phyloP scores from a whole-genome alignment of 2,888 invertebrate genomes.

The Eristalis intricaria region DNA sequence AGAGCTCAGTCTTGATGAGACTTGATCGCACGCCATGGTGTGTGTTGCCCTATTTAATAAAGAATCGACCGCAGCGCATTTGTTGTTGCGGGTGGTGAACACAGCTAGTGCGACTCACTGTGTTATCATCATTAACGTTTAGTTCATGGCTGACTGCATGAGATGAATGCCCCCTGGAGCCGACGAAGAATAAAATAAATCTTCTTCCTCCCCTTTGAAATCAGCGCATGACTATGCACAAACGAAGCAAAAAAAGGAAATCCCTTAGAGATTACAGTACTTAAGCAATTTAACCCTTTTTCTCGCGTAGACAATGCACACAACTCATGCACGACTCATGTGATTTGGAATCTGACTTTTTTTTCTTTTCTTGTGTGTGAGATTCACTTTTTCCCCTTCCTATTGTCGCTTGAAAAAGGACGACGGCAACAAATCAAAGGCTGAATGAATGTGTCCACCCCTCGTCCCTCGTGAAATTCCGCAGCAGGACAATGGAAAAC shows the following conservation, averaged over 20 bases:
- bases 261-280: conserved; percentile 5
- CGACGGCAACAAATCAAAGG: conserved; percentile 10
- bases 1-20: neutral
- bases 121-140: conserved; percentile 27
- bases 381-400: neutral
- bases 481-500: conserved; percentile 20
- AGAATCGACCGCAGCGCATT: neutral
- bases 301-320: conserved; percentile 25
- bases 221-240: neutral
- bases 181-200: neutral
- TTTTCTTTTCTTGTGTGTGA: conserved; percentile 4
- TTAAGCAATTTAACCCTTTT: conserved; percentile 38
- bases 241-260: neutral
- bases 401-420: neutral
- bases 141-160: conserved; percentile 36
- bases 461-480: neutral
- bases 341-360: conserved; percentile 20
- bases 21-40: neutral
- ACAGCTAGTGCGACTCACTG: neutral
- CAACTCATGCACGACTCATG: neutral
- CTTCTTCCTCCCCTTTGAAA: neutral
- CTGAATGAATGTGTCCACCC: neutral
- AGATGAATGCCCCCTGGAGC: conserved; percentile 13
- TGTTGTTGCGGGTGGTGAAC: neutral
- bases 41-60: neutral